A percentile compares a stretch with the other conserved stretches of the same genome.
phyloP scores from a whole-genome alignment of 2,888 invertebrate genomes.

The Synergus umbraculus region DNA sequence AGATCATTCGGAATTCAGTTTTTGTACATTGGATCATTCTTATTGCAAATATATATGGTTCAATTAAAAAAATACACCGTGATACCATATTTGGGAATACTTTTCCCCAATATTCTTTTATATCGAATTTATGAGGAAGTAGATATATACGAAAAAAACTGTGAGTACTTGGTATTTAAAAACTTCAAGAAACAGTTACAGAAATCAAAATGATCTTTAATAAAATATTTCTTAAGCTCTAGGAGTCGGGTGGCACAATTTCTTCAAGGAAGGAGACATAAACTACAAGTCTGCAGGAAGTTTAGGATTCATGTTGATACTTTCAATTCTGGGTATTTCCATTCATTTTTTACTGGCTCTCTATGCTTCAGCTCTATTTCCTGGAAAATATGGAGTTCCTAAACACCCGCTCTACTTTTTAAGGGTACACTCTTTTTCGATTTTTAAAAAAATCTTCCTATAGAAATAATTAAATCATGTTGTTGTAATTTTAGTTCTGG shows the following conservation, averaged over 20 bases:
- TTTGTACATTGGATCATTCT: conserved; percentile 55
- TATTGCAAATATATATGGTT: conserved; percentile 57
- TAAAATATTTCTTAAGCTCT: conserved; percentile 69
- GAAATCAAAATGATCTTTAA: neutral
- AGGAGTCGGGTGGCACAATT: conserved; percentile 77
- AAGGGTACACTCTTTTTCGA: conserved; percentile 59
- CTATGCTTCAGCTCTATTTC: conserved; percentile 91
- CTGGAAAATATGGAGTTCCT: conserved; percentile 91
- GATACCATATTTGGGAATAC: conserved; percentile 67
- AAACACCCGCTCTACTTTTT: conserved; percentile 87
- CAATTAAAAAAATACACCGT: conserved; percentile 51
- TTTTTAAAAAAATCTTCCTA: neutral
- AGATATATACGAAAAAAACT: conserved; percentile 67
- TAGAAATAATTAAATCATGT: neutral
- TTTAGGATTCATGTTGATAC: conserved; percentile 84
- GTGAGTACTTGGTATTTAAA: conserved; percentile 57
- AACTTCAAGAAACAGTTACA: neutral
- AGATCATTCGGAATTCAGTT: conserved; percentile 50
- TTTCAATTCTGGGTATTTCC: conserved; percentile 84
- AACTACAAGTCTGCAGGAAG: conserved; percentile 63
- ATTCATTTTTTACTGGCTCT: conserved; percentile 88
- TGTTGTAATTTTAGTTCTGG: neutral
- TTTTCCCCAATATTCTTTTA: conserved; percentile 70
- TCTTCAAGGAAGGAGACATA: conserved; percentile 70
- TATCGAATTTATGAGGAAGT: conserved; percentile 68